Base-by-base conservation (phyloP, 1,140 invertebrate species). In the Drosophila busckii region DNA sequence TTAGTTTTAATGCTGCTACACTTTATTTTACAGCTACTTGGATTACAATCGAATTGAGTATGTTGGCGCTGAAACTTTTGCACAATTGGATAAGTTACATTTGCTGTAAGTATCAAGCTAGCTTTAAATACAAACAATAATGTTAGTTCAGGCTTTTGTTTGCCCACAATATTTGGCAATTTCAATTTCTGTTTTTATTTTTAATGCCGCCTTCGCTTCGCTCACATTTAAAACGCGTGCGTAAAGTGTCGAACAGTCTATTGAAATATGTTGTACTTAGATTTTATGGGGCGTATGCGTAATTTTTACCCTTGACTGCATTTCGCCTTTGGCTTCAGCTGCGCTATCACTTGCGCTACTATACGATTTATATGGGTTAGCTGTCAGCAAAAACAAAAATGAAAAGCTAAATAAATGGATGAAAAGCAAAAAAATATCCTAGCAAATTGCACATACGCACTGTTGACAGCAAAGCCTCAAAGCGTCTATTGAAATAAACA, bases 1-100 rank as follows among this genome's bases (percentile, higher is more conserved):
- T 20, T 32, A 40, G 13, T 55, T 46, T 28, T 32, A 37, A 38
- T 29, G 19, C 19, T 29, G 16, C 19, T 59, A 46, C 49, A 55
- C 34, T 53, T 59, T 55, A 31, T 46, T 65, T 82, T 73, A 41
- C 73, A 90, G 90, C 31, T 80, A 87, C 58, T 76, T 90, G 56
- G 85, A 88, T 58, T 60, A 85, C 38, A 90, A 90, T 84, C 54
- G 60, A 23, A 87, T 90, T 38, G 67, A 88, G 54, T 82, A 62
- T 26, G 86, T 90, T 58, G 85, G 82, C 26, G 60, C 87, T 37
- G 65, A 87, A 59, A 87, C 87, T 45, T 89, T 90, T 78, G 50
- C 56, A 19, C 60, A 78, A 52, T 71, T 90, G 55, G 73, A 86
- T 23, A 69, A 85, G 67, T 75, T 90, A 45, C 71, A 83, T 56